Base-by-base conservation (phyloP, 2,113 vertebrate genomes). In the Tragulus kanchil region DNA sequence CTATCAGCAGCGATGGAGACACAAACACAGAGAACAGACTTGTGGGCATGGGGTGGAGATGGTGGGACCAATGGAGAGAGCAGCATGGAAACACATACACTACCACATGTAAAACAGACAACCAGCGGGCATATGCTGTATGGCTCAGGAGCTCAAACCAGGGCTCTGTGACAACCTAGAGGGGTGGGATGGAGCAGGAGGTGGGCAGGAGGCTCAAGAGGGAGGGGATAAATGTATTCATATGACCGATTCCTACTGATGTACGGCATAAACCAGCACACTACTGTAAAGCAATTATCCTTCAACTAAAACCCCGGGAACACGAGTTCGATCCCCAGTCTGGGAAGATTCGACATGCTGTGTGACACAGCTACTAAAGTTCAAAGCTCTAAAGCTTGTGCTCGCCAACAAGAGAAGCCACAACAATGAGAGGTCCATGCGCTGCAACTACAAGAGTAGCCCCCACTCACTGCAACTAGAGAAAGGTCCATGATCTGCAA, bases 31-130 rank as follows among this genome's bases (percentile, higher is more conserved):
- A 71, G 36, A 71, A 45, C 36, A 73, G 69, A 71, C 23, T 17
- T 45, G 69, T 13, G 19, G 69, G 23, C 69, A 25, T 1, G 0
- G 69, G 36, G 21, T 0, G 0, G 11, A 21, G 3, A 11, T 5
- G 36, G 36, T 23, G 36, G 69, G 69, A 23, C 69, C 36, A 71
- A 45, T 23, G 36, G 36, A 5, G 5, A 71, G 36, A 45, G 69
- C 3, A 45, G 69, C 69, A 45, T 3, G 19, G 36, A 71, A 23
- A 71, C 36, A 45, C 0, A 71, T 1, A 45, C 9, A 6, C 5
- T 19, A 45, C 36, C 69, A 14, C 25, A 45, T 73, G 69, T 73
- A 73, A 73, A 73, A 45, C 3, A 45, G 69, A 13, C 21, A 45
- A 26, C 11, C 67, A 25, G 21, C 23, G 69, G 21, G 69, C 1